Conservation (phyloP, 1,140 invertebrate genomes). For the Drosophila miranda region DNA sequence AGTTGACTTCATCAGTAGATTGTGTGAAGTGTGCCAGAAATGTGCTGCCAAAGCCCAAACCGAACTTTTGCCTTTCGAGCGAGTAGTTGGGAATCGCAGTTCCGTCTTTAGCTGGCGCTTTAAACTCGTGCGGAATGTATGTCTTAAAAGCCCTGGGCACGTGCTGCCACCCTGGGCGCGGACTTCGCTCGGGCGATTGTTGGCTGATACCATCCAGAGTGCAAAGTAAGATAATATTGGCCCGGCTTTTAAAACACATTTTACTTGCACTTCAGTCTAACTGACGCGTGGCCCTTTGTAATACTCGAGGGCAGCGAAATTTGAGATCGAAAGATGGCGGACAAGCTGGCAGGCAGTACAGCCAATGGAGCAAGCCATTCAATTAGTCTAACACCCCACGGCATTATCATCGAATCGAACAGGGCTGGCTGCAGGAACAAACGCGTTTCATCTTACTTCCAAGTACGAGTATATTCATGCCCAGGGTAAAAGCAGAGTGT, state of each 20-base stretch:
- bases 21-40: conserved; percentile 80
- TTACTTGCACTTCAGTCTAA: conserved; percentile 74
- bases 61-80: conserved; percentile 8
- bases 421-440: conserved; percentile 12
- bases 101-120: conserved; percentile 32
- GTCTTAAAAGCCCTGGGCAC: conserved; percentile 43
- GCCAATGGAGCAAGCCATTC: conserved; percentile 39
- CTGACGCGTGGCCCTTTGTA: conserved; percentile 65
- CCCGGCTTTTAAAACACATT: conserved; percentile 75
- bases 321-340: conserved; percentile 47
- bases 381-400: conserved; percentile 73
- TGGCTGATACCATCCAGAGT: conserved; percentile 29
- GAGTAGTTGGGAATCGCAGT: too few relatives aligned
- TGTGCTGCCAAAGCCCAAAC: conserved; percentile 54
- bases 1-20: conserved; percentile 79
- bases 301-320: conserved; percentile 46
- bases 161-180: conserved; percentile 39
- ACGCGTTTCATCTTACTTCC: conserved; percentile 47
- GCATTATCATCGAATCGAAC: conserved; percentile 11
- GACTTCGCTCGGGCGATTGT: conserved; percentile 43
- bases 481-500: neutral
- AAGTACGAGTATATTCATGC: conserved; percentile 25
- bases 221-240: conserved; percentile 69
- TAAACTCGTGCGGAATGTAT: conserved; percentile 21
- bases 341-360: conserved; percentile 16